These are phyloP conservation scores for Murina feae DNA, from an alignment of 2,113 vertebrate genomes.

Conservation along the genomic window DNA sequence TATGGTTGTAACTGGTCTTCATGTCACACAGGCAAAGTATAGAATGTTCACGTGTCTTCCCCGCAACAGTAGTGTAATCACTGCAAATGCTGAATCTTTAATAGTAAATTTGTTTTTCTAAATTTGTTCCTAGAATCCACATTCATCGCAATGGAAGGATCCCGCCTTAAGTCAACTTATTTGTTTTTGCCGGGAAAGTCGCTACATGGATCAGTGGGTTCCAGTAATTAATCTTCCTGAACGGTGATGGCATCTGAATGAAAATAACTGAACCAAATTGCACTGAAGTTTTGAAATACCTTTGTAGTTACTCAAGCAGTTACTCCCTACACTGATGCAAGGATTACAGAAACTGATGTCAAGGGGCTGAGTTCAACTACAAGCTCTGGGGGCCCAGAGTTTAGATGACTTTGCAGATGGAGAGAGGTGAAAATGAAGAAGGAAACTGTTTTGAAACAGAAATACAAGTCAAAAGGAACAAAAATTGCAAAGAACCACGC, in stretches of 20 bases:
- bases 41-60: background rate
- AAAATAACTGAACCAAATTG: constrained; percentile 73
- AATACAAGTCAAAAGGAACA: constrained; percentile 54
- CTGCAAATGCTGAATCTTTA: background rate
- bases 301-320: constrained; percentile 82
- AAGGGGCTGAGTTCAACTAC: constrained; percentile 63
- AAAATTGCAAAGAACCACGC: constrained; percentile 56
- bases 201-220: constrained; percentile 96
- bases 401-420: constrained; percentile 56
- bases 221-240: constrained; percentile 94
- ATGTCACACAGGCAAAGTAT: background rate
- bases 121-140: constrained; percentile 87
- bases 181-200: constrained; percentile 94
- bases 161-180: constrained; percentile 93
- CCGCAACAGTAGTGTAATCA: background rate
- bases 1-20: background rate
- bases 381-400: constrained; percentile 51
- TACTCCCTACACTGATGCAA: constrained; percentile 73
- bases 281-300: constrained; percentile 84
- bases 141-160: constrained; percentile 90
- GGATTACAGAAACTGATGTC: constrained; percentile 68
- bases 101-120: background rate
- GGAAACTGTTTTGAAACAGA: constrained; percentile 57
- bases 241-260: constrained; percentile 82
- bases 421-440: constrained; percentile 51